Evolutionary conservation across 1,140 invertebrate genomes (phyloP), one percentile per base, ranked within the genome.

Genomic region (Coptotermes formosanus): DNA sequence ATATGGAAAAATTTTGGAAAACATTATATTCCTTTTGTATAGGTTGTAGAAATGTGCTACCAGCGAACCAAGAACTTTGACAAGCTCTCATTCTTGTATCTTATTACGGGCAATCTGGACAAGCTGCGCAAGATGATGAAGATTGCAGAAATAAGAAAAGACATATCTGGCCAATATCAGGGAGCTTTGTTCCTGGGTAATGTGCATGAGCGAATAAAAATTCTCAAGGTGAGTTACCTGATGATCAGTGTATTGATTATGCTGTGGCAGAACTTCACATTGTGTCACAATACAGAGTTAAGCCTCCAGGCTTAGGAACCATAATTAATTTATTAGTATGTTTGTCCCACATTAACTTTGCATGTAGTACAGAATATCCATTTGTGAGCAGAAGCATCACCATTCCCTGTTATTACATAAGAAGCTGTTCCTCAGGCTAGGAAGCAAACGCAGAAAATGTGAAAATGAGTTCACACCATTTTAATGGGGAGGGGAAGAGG

Each of bases 61-160:
- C 99, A 99, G 91, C 94, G 98, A 87, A 99, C 98, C 9, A 99
- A 99, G 92, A 99, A 99, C 92, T 99, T 99, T 91, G 98, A 99
- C 90, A 99, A 99, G 91, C 93, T 99, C 0, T 97, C 98, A 9
- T 99, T 99, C 92, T 93, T 99, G 16, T 99, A 99, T 91, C 92
- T 99, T 12, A 98, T 99, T 87, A 99, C 99, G 59, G 99, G 99
- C 32, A 99, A 99, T 91, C 91, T 99, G 88, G 99, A 99, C 82
- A 99, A 99, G 91, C 92, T 99, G 83, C 94, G 95, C 84, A 99
- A 99, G 91, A 99, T 99, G 99, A 99, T 97, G 92, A 99, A 99
- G 92, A 99, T 99, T 88, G 97, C 98, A 0, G 97, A 99, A 92
- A 98, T 99, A 64, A 92, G 97, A 21, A 98, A 98, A 90, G 99